Conservation (phyloP, 2,888 invertebrate species). For the Folsomia candida region DNA sequence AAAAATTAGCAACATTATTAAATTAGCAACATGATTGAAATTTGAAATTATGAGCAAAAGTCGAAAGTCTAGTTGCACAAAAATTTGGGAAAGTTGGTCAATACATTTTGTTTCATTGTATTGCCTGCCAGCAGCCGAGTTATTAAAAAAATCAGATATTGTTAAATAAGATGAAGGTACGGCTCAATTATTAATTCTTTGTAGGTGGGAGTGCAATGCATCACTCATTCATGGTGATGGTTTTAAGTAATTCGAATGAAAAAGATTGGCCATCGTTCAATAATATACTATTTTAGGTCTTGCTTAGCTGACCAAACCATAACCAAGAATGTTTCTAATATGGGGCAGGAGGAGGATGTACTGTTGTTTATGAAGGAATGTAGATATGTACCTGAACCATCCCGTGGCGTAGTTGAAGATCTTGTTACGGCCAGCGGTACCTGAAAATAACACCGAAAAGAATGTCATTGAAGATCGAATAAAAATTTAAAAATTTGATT, state of each 20-base stretch:
- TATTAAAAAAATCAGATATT: background rate
- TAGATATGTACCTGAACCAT: slow-evolving; percentile 49
- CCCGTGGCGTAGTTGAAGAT: slow-evolving; percentile 51
- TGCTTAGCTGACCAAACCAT: background rate
- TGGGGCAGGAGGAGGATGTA: background rate
- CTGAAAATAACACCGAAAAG: background rate
- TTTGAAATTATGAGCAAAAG: background rate
- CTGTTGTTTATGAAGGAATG: background rate
- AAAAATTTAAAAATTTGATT: too few species aligned
- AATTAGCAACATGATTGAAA: background rate
- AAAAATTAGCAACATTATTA: background rate
- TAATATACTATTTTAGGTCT: background rate
- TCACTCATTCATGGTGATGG: too few species aligned
- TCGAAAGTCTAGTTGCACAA: background rate
- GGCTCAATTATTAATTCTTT: too few species aligned
- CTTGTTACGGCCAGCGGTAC: slow-evolving; percentile 50
- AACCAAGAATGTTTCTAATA: background rate
- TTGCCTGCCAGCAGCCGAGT: background rate
- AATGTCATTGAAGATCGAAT: too few species aligned
- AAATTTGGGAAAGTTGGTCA: slow-evolving; percentile 6
- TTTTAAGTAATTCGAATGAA: background rate
- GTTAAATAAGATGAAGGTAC: too few species aligned
- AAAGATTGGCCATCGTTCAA: background rate
- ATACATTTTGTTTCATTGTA: background rate
- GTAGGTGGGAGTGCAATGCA: too few species aligned